Evolutionary conservation across 2,797 vertebrate genomes (phyloP), one percentile per base, ranked within the genome.

Genomic region (Hylomyscus alleni): DNA sequence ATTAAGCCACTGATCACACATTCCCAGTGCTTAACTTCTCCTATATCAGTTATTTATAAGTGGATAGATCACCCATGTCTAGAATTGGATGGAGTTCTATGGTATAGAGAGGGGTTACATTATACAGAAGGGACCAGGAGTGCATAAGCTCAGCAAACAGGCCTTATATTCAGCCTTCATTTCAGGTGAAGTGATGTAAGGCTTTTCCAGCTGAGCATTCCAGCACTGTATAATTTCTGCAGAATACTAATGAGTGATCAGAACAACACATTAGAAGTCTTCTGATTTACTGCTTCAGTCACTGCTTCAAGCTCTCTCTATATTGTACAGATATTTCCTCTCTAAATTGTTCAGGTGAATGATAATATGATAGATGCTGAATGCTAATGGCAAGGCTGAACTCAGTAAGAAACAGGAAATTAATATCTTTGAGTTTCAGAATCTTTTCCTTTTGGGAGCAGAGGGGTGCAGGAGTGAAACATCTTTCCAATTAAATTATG

Each of bases 261-360:
- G 84, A 95, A 91, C 8, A 54, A 14, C 29, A 85, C 62, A 11
- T 92, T 90, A 93, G 69, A 92, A 73, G 50, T 96, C 67, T 90
- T 93, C 65, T 78, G 67, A 89, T 65, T 93, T 87, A 76, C 47
- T 82, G 40, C 44, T 92, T 3, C 9, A 60, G 40, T 86, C 93
- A 17, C 44, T 65, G 1, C 87, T 92, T 87, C 9, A 65, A 86
- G 83, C 34, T 95, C 94, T 67, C 24, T 91, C 13, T 44, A 52
- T 72, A 56, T 20, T 95, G 24, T 72, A 29, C 60, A 96, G 69
- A 69, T 95, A 89, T 96, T 92, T 89, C 52, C 84, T 93, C 34
- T 94, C 76, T 29, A 54, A 95, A n/a, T 81, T n/a, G 77, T 95
- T 97, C 58, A 62, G 52, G 65, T 76, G n/a, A 90, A 60, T 76